Conservation (phyloP, 2,888 invertebrate genomes). For the Belgica antarctica region DNA sequence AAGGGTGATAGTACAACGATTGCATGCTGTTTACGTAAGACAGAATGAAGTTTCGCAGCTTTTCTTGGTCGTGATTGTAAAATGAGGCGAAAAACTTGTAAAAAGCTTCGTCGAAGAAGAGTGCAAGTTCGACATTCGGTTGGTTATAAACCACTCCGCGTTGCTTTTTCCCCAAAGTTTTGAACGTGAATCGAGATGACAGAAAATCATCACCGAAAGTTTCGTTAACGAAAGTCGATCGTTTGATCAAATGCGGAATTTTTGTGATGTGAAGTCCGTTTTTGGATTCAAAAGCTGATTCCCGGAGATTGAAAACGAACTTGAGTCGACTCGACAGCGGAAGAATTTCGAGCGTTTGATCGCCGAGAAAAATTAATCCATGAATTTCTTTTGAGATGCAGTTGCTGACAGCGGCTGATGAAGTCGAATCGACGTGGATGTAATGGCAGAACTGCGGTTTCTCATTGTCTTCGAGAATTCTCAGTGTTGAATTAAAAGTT, state of each 20-base stretch:
- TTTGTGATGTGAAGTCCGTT: slow-evolving; percentile 46
- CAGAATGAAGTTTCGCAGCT: slow-evolving; percentile 70
- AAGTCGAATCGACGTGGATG: slow-evolving; percentile 60
- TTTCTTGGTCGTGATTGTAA: slow-evolving; percentile 63
- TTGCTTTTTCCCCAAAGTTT: background rate
- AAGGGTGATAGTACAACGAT: slow-evolving; percentile 75
- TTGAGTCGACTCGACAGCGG: slow-evolving; percentile 58
- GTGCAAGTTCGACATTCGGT: slow-evolving; percentile 65
- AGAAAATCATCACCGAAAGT: slow-evolving; percentile 55
- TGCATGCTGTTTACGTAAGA: slow-evolving; percentile 78
- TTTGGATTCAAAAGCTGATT: slow-evolving; percentile 51
- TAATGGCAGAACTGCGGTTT: slow-evolving; percentile 62
- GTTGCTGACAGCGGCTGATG: slow-evolving; percentile 67
- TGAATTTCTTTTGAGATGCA: slow-evolving; percentile 65
- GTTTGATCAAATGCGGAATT: slow-evolving; percentile 61
- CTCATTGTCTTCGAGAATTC: slow-evolving; percentile 52
- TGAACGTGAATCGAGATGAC: background rate
- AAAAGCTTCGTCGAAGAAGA: slow-evolving; percentile 73
- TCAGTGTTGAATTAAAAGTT: slow-evolving; percentile 51
- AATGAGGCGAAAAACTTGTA: slow-evolving; percentile 69
- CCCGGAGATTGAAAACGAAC: slow-evolving; percentile 48
- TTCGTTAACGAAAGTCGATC: slow-evolving; percentile 56
- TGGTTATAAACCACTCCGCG: slow-evolving; percentile 13
- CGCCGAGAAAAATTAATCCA: slow-evolving; percentile 66
- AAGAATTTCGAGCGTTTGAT: slow-evolving; percentile 68